A percentile compares a stretch with the other conserved stretches of the same genome.
These are phyloP conservation scores for Malurus elegans DNA, from an alignment of 2,113 vertebrate species.

Conservation along the genomic window DNA sequence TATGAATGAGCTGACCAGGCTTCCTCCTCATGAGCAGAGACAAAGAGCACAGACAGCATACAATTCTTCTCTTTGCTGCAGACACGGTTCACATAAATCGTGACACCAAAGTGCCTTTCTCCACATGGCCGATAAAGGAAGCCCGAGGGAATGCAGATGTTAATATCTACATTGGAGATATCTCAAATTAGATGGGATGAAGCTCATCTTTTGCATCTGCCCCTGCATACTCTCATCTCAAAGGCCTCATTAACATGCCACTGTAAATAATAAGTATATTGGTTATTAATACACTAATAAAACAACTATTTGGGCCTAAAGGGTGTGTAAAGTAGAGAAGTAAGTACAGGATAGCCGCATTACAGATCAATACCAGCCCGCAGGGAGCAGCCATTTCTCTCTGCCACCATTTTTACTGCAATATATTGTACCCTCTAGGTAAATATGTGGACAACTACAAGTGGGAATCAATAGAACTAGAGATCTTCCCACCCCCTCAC, in stretches of 20 bases:
- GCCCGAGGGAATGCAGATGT: neutral
- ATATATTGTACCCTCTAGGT: conserved; percentile 45
- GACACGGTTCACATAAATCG: neutral
- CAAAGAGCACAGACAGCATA: neutral
- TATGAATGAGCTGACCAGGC: neutral
- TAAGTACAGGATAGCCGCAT: neutral
- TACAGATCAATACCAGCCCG: conserved; percentile 38
- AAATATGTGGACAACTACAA: conserved; percentile 60
- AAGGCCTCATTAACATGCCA: conserved; percentile 21
- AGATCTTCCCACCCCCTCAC: conserved; percentile 17
- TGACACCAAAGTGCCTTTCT: neutral
- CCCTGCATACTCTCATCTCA: neutral
- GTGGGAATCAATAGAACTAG: conserved; percentile 24
- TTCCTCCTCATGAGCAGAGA: neutral
- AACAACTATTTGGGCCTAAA: conserved; percentile 10
- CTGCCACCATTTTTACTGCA: conserved; percentile 44
- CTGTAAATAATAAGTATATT: conserved; percentile 27
- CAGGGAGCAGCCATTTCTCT: conserved; percentile 49
- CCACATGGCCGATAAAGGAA: neutral
- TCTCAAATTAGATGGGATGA: neutral
- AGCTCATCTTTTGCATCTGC: neutral
- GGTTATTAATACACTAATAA: conserved; percentile 44
- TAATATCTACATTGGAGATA: neutral
- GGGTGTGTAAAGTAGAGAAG: neutral
- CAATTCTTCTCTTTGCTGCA: neutral